Percentiles rank a stretch among this genome's conserved stretches.
These are phyloP conservation scores for Camponotus fellah DNA, from an alignment of 2,888 invertebrate species.

Conservation along the genomic window DNA sequence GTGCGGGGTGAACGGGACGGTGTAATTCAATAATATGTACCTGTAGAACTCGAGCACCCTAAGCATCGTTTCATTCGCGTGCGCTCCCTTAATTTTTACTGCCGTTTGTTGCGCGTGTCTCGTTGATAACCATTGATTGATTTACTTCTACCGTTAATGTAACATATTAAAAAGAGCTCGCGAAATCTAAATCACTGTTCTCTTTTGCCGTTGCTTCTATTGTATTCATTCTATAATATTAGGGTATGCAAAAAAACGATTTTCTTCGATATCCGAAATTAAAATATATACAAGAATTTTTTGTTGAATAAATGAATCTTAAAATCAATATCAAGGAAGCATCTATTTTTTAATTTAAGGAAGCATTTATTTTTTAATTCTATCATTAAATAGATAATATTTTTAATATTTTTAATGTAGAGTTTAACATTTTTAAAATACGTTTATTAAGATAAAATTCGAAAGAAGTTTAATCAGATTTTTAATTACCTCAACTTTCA, in stretches of 20 bases:
- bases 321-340: neutral
- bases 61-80: constrained; percentile 67
- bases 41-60: neutral
- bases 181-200: neutral
- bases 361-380: neutral
- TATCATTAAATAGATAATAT: neutral
- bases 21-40: constrained; percentile 64
- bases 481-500: neutral
- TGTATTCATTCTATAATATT: neutral
- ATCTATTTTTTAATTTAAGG: neutral
- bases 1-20: constrained; percentile 12
- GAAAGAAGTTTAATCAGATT: constrained; percentile 4
- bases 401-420: neutral
- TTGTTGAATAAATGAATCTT: neutral
- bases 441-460: constrained; percentile 6
- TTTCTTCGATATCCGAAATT: neutral
- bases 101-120: constrained; percentile 21
- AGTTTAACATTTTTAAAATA: neutral
- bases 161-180: neutral
- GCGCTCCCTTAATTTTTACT: constrained; percentile 75
- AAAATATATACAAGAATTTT: neutral
- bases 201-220: neutral
- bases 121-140: constrained; percentile 45
- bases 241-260: neutral
- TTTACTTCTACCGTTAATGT: constrained; percentile 41